phyloP scores from a whole-genome alignment of 2,888 invertebrate species.

The Dasypogon diadema region DNA sequence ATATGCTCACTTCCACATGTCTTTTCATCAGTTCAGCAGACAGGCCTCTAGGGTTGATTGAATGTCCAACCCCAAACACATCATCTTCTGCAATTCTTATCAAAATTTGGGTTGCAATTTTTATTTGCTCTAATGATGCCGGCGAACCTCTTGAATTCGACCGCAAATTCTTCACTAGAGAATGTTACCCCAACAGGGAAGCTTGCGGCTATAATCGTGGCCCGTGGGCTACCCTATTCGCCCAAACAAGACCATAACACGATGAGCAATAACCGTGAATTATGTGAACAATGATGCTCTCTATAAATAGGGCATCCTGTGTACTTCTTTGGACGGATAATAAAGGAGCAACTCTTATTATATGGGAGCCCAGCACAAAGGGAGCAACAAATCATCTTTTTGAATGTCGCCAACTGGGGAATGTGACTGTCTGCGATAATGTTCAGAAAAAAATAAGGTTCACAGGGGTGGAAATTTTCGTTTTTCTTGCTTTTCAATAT shows the following conservation, averaged over 20 bases:
- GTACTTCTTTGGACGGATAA: conserved; percentile 31
- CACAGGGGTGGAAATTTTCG: conserved; percentile 34
- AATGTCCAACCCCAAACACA: neutral
- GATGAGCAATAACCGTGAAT: conserved; percentile 41
- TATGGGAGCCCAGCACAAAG: conserved; percentile 15
- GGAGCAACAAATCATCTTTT: conserved; percentile 44
- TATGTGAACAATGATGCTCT: conserved; percentile 39
- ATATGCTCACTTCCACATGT: too few species aligned
- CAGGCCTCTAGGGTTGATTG: neutral
- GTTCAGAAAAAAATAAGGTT: conserved; percentile 20
- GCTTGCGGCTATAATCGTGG: conserved; percentile 4
- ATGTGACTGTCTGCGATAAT: conserved; percentile 36
- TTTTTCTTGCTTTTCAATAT: conserved; percentile 23
- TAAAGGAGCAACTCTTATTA: conserved; percentile 46
- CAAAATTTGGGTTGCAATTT: neutral
- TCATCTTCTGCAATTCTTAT: neutral
- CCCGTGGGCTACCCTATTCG: neutral
- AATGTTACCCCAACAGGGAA: conserved; percentile 10
- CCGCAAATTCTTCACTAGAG: conserved; percentile 22
- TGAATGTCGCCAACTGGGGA: conserved; percentile 29
- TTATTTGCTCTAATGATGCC: conserved; percentile 28
- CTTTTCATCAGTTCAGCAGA: too few species aligned
- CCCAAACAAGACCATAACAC: conserved; percentile 8
- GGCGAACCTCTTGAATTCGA: neutral
- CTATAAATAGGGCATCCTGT: conserved; percentile 29